phyloP scores from a whole-genome alignment of 1,140 invertebrate species.

The Meloidogyne exigua region DNA sequence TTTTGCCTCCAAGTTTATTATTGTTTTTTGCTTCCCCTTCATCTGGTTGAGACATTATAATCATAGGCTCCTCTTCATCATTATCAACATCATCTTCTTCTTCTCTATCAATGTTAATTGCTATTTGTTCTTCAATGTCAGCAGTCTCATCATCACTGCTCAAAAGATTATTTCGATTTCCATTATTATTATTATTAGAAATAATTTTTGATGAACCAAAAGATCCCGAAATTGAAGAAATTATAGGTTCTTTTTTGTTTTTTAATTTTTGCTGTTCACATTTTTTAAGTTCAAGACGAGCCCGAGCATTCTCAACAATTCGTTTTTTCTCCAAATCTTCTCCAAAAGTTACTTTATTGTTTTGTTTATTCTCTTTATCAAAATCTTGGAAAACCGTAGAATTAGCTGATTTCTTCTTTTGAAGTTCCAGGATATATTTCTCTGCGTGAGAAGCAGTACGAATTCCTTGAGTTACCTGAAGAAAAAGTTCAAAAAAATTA shows the following conservation, averaged over 20 bases:
- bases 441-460: not conserved
- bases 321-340: not conserved
- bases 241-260: not conserved
- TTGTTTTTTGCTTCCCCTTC: not conserved
- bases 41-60: not conserved
- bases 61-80: conserved; percentile 25
- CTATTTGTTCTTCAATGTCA: not conserved
- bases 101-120: conserved; percentile 43
- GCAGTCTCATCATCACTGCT: not conserved
- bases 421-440: not conserved
- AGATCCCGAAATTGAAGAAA: not conserved
- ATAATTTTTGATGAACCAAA: not conserved
- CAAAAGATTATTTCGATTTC: not conserved
- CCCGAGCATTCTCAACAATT: not conserved
- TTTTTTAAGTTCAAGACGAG: not conserved
- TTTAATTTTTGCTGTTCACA: not conserved
- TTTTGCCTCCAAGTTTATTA: not conserved
- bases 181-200: not conserved
- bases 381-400: not conserved
- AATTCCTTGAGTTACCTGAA: not conserved
- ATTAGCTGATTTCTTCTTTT: not conserved
- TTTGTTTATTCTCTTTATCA: not conserved
- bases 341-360: not conserved
- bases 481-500: not conserved
- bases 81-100: conserved; percentile 55